phyloP scores from a whole-genome alignment of 2,113 vertebrate genomes.

The Choloepus hoffmanni region DNA sequence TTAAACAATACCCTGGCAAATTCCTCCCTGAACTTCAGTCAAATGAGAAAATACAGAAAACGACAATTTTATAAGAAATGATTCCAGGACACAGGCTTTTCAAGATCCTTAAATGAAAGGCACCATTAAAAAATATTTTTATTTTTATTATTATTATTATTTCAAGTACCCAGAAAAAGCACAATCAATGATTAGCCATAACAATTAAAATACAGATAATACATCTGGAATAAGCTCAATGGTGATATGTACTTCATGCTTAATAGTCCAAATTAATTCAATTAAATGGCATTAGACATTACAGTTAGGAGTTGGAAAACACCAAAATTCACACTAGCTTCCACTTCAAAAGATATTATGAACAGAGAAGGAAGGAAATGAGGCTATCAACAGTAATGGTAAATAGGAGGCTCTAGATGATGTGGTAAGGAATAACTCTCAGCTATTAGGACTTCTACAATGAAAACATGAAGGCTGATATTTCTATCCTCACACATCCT shows the following conservation, averaged over 20 bases:
- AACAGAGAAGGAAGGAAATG: conserved; percentile 68
- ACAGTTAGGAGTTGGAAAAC: conserved; percentile 69
- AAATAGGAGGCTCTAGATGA: conserved; percentile 53
- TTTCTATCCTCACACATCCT: background rate
- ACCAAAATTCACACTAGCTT: conserved; percentile 77
- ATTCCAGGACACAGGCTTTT: conserved; percentile 68
- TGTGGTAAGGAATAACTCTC: conserved; percentile 20
- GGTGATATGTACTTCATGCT: conserved; percentile 75
- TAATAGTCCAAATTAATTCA: conserved; percentile 81
- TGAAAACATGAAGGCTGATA: background rate
- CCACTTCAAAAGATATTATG: conserved; percentile 69
- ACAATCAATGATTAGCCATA: conserved; percentile 79
- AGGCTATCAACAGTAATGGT: conserved; percentile 62
- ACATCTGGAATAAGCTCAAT: conserved; percentile 73
- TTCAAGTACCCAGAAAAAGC: conserved; percentile 70
- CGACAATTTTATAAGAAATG: conserved; percentile 65
- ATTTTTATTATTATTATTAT: conserved; percentile 71
- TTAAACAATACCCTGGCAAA: conserved; percentile 70
- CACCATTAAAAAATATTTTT: conserved; percentile 53
- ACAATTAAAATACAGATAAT: conserved; percentile 80
- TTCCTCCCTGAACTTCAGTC: conserved; percentile 37
- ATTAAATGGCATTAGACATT: conserved; percentile 69
- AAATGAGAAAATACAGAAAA: conserved; percentile 66
- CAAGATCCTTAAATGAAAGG: conserved; percentile 70
- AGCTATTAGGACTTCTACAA: background rate